Evolutionary conservation across 1,140 invertebrate species (phyloP).

Genomic region (Temnothorax curvispinosus): DNA sequence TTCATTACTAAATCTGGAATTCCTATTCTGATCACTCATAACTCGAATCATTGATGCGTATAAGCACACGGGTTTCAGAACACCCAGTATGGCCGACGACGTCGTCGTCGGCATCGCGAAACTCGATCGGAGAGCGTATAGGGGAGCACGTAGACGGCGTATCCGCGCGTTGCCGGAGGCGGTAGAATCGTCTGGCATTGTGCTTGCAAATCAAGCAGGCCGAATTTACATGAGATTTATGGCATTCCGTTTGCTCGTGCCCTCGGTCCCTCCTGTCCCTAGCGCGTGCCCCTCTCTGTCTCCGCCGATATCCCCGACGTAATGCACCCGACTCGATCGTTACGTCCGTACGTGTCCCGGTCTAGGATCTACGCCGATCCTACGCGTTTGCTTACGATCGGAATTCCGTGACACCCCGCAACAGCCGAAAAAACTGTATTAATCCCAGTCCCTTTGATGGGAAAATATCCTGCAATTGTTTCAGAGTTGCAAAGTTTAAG

Average conservation of each 20-base stretch:
- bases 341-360: constrained; percentile 1
- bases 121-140: constrained; percentile 29
- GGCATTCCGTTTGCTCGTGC: constrained; percentile 81
- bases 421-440: not conserved
- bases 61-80: not conserved
- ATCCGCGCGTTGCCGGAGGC: constrained; percentile 71
- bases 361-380: constrained; percentile 17
- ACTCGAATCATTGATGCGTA: not conserved
- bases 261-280: constrained; percentile 30
- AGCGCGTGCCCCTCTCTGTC: not conserved
- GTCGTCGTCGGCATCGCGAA: constrained; percentile 33
- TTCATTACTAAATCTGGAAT: not conserved
- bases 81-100: constrained; percentile 15
- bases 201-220: constrained; percentile 84
- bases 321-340: constrained; percentile 39
- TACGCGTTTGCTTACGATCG: not conserved
- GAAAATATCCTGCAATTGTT: not conserved
- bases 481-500: not conserved
- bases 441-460: not conserved
- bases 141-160: constrained; percentile 70
- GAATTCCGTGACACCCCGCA: not conserved
- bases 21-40: not conserved
- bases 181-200: constrained; percentile 83
- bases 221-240: constrained; percentile 85
- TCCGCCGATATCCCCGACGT: constrained; percentile 17